Base-by-base conservation (phyloP, 2,113 vertebrate genomes). In the Natator depressus region DNA sequence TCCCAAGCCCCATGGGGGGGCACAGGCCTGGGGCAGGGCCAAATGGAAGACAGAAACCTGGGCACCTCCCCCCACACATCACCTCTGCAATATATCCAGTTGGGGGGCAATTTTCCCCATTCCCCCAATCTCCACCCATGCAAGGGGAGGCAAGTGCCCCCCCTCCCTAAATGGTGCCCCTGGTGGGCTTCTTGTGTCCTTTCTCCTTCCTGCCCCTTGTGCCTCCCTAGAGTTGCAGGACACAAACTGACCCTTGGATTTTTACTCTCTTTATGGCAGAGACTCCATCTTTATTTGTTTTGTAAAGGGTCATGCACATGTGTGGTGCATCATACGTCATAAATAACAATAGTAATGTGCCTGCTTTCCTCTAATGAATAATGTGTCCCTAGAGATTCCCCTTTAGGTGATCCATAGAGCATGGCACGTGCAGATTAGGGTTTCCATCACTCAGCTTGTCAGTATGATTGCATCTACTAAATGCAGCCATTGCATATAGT, bases 381-480 rank as follows among this genome's bases (percentile, higher is more conserved):
- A 81, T 0, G 0, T 95, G 91, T 91, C 95, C 85, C 92, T 92
- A 84, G 93, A 94, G 93, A 93, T 87, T 96, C 93, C 90, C 65
- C 90, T 95, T 0, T 0, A 87, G 89, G 79, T 95, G 91, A 95
- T 95, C 79, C 93, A 94, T 69, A 85, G 94, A 91, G 85, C 89
- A 91, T 90, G 96, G 87, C 92, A 94, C 87, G 87, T 85, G 81
- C 92, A 94, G 90, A 95, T 96, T 96, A 94, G 89, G 89, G 42
- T 25, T 96, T 97, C 94, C 95, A 95, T 97, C 96, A 91, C n/a
- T 57, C 81, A 91, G 57, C 3, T 84, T 96, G 96, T 89, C 95
- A 95, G 65, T 42, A 75, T 3, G 81, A 93, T 88, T 91, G 65
- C 90, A 96, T 76, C 91, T 84, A 46, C 94, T 97, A 97, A 96